phyloP scores from a whole-genome alignment of 2,113 vertebrate species.

The Rostratula benghalensis region DNA sequence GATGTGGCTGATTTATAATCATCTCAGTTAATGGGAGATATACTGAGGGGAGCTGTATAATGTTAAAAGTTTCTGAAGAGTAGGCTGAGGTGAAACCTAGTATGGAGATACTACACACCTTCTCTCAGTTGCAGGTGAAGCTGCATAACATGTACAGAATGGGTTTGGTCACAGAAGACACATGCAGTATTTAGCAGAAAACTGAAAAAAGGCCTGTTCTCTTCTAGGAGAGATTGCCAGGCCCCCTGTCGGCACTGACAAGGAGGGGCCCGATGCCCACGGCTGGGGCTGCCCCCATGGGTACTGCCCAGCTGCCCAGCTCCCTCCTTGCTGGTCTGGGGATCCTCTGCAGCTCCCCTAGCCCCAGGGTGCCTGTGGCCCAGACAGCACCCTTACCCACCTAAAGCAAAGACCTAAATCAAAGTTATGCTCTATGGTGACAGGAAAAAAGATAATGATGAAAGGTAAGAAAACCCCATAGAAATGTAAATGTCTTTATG shows the following conservation, averaged over 20 bases:
- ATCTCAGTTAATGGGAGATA: not conserved
- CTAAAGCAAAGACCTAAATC: not conserved
- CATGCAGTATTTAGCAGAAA: not conserved
- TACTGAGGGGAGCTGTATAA: not conserved
- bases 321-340: not conserved
- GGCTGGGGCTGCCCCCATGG: not conserved
- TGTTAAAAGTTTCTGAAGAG: not conserved
- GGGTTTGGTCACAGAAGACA: not conserved
- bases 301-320: fast-evolving
- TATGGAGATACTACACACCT: not conserved
- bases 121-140: not conserved
- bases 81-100: not conserved
- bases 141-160: not conserved
- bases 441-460: not conserved
- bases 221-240: not conserved
- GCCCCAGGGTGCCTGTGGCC: not conserved
- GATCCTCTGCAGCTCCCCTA: fast-evolving
- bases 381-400: fast-evolving
- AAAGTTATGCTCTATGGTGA: not conserved
- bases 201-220: not conserved
- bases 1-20: not conserved
- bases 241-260: fast-evolving
- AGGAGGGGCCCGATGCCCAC: fast-evolving
- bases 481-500: not conserved
- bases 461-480: not conserved